Base-by-base conservation (phyloP, 2,797 vertebrate species). In the Eulemur mongoz region DNA sequence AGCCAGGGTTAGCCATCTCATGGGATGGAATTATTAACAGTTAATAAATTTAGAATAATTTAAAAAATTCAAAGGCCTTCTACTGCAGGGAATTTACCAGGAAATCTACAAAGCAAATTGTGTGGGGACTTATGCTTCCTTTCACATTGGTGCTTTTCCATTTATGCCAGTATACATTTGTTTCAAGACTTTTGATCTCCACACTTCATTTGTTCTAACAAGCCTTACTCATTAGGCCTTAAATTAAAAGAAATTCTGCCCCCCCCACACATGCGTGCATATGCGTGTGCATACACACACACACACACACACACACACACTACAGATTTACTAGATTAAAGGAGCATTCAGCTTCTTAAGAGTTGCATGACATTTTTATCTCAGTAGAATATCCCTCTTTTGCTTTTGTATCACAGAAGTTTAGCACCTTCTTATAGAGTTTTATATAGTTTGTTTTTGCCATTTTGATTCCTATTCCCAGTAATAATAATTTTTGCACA, bases 1-100 rank as follows among this genome's bases (percentile, higher is more conserved):
- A 98, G 99, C 99, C 97, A 99, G 99, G 95, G 99, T 99, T 98
- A 99, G 99, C 98, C 99, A 99, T 98, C 99, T 99, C 73, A 99
- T 99, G 99, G 99, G 99, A 98, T 99, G 99, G 99, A 99, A 99
- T 98, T 99, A 99, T 98, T 99, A 99, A 99, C 96, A 96, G 85
- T 91, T 96, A 96, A 97, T 95, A 96, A 91, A 93, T 97, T 97
- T 98, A 97, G 96, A 98, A 97, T 98, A 96, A 96, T 97, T 98
- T 96, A 52, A 97, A 96, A 98, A 97, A 97, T 98, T 98, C 97
- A 98, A 98, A 98, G 98, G 98, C 98, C 99, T 99, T 98, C 98
- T 98, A 99, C 99, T 99, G 99, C 99, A 99, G 99, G 99, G 99
- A 99, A 99, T 99, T 99, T 98, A 98, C 98, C 98, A 98, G 98